Percentiles rank a stretch among this genome's conserved stretches.
Evolutionary conservation across 2,888 invertebrate genomes (phyloP).

Genomic region (Xylophagus ater): DNA sequence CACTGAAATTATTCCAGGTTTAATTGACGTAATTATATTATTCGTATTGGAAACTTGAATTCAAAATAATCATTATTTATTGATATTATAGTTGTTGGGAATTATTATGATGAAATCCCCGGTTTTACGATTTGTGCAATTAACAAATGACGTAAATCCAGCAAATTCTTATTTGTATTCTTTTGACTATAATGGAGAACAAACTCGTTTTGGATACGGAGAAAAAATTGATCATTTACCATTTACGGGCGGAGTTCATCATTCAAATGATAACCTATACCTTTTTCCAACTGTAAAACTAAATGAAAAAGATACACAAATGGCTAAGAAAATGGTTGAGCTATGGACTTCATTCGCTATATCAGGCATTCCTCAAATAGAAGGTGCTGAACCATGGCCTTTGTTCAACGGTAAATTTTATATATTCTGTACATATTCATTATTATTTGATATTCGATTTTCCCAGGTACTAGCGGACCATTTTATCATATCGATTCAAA

Average conservation of each 20-base stretch:
- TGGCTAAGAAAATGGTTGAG: conserved; percentile 40
- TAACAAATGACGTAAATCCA: conserved; percentile 23
- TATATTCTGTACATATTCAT: too few relatives aligned
- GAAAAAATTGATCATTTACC: conserved; percentile 36
- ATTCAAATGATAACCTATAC: conserved; percentile 50
- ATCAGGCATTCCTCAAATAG: too few relatives aligned
- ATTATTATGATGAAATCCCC: conserved; percentile 40
- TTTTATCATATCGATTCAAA: conserved; percentile 30
- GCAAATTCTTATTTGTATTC: conserved; percentile 40
- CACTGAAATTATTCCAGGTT: conserved; percentile 36
- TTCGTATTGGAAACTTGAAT: neutral
- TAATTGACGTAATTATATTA: conserved; percentile 39
- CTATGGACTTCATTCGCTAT: conserved; percentile 38
- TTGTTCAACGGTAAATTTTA: too few relatives aligned
- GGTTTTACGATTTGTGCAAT: conserved; percentile 32
- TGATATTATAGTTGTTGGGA: conserved; percentile 29
- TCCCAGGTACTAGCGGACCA: conserved; percentile 35
- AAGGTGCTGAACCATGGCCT: too few relatives aligned
- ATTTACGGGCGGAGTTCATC: conserved; percentile 44
- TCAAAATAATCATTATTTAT: neutral
- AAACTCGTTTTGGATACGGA: conserved; percentile 39
- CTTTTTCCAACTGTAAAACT: conserved; percentile 38
- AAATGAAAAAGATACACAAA: conserved; percentile 29
- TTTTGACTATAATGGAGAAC: conserved; percentile 41
- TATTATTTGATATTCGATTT: too few relatives aligned